Percentiles rank a stretch among this genome's conserved stretches.
Evolutionary conservation across 2,888 invertebrate species (phyloP).

Genomic region (Leptopterna dolabrata): DNA sequence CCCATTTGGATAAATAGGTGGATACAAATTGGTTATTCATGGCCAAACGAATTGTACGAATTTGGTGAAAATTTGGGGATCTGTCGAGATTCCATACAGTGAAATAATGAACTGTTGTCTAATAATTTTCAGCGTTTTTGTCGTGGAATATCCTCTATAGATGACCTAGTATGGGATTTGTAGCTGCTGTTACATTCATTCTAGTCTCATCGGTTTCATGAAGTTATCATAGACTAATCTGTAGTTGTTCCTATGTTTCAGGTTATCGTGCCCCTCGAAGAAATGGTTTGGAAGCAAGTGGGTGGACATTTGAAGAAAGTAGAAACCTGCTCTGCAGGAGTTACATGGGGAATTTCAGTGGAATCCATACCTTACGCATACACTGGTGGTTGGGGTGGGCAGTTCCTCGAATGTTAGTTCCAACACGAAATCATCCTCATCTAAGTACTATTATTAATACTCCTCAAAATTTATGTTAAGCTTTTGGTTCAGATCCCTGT

Average conservation of each 20-base stretch:
- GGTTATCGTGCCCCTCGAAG: slow-evolving; percentile 77
- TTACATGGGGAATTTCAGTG: slow-evolving; percentile 92
- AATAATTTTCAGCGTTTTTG: no score
- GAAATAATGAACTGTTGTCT: no score
- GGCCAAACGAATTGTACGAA: no score
- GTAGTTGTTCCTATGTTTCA: slow-evolving; percentile 55
- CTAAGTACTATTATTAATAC: background rate
- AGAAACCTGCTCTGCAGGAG: slow-evolving; percentile 80
- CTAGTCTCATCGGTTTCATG: no score
- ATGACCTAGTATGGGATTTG: no score
- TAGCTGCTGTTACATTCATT: no score
- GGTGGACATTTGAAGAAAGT: slow-evolving; percentile 87
- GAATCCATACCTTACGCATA: slow-evolving; percentile 92
- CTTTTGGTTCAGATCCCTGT: background rate
- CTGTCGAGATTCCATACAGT: no score
- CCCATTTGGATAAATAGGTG: no score
- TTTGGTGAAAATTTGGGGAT: no score
- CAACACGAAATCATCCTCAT: background rate
- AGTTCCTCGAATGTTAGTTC: slow-evolving; percentile 69
- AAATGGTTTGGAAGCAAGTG: slow-evolving; percentile 87
- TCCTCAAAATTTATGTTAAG: background rate
- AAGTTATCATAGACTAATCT: no score
- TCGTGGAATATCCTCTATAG: no score
- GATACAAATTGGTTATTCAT: no score
- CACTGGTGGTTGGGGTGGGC: slow-evolving; percentile 90